These are phyloP conservation scores for Sarcophaga variegata DNA, from an alignment of 2,888 invertebrate species.

Conservation along the genomic window DNA sequence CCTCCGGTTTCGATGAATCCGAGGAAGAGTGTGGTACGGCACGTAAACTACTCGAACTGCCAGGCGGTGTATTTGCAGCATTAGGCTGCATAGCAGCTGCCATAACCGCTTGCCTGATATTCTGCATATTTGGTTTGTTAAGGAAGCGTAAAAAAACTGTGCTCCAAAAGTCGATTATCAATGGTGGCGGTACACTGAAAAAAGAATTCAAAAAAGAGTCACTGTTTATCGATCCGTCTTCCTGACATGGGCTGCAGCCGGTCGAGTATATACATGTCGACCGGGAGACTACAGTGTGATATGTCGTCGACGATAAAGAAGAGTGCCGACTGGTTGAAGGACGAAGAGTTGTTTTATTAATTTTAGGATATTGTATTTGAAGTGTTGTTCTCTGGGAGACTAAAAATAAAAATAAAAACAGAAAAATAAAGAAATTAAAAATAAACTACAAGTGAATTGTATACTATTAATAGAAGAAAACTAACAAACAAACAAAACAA, in stretches of 20 bases:
- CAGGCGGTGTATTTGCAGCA: slow-evolving; percentile 83
- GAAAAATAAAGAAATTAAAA: slow-evolving; percentile 8
- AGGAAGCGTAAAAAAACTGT: slow-evolving; percentile 83
- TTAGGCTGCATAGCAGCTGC: slow-evolving; percentile 85
- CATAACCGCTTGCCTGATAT: slow-evolving; percentile 83
- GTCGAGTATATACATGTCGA: slow-evolving; percentile 97
- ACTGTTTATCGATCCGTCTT: slow-evolving; percentile 83
- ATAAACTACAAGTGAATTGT: slow-evolving; percentile 63
- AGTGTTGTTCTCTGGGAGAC: slow-evolving; percentile 67
- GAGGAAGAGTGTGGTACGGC: slow-evolving; percentile 86
- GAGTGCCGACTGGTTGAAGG: slow-evolving; percentile 47
- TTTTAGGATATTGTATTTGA: slow-evolving; percentile 59
- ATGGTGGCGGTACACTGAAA: slow-evolving; percentile 83
- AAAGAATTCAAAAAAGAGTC: slow-evolving; percentile 84
- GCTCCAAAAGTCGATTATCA: slow-evolving; percentile 82
- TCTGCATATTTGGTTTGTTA: slow-evolving; percentile 85
- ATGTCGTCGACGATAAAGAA: slow-evolving; percentile 75
- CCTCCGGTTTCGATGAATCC: slow-evolving; percentile 88
- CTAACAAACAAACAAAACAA: slow-evolving; percentile 6
- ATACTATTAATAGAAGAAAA: slow-evolving; percentile 59
- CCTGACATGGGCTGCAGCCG: slow-evolving; percentile 95
- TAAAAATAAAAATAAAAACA: slow-evolving; percentile 20
- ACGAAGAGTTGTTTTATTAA: slow-evolving; percentile 70
- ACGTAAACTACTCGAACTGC: slow-evolving; percentile 83
- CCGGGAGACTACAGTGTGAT: slow-evolving; percentile 95